These are phyloP conservation scores for Pseudotriccus pelzelni DNA, from an alignment of 2,797 vertebrate genomes.

Conservation along the genomic window DNA sequence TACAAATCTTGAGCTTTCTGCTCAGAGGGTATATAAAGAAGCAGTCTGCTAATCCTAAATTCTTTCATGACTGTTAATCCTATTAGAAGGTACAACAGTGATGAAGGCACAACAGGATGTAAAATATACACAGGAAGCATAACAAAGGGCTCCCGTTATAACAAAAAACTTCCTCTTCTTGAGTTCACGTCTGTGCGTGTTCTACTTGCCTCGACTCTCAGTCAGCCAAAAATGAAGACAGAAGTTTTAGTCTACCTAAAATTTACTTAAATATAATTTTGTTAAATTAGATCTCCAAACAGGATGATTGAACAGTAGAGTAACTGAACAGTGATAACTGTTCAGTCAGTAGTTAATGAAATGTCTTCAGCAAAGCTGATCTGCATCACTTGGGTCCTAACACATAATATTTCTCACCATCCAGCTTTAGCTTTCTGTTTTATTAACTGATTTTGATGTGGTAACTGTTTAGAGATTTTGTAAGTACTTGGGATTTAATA, in stretches of 20 bases:
- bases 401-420: background rate
- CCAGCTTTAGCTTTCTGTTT: background rate
- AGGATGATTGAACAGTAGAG: background rate
- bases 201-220: background rate
- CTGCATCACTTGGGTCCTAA: background rate
- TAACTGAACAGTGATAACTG: background rate
- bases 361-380: background rate
- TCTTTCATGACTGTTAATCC: conserved; percentile 10
- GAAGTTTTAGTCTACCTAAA: background rate
- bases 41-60: background rate
- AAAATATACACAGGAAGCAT: background rate
- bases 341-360: background rate
- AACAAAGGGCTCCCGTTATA: background rate
- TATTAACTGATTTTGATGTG: background rate
- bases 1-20: conserved; percentile 1
- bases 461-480: background rate
- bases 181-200: fast-evolving
- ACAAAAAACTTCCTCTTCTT: background rate
- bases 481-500: background rate
- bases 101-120: background rate
- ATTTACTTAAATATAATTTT: background rate
- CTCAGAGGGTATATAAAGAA: background rate
- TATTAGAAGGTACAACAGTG: background rate
- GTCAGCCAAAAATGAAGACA: background rate
- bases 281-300: background rate